These are phyloP conservation scores for Xiphias gladius DNA, from an alignment of 2,113 vertebrate species.

Conservation along the genomic window DNA sequence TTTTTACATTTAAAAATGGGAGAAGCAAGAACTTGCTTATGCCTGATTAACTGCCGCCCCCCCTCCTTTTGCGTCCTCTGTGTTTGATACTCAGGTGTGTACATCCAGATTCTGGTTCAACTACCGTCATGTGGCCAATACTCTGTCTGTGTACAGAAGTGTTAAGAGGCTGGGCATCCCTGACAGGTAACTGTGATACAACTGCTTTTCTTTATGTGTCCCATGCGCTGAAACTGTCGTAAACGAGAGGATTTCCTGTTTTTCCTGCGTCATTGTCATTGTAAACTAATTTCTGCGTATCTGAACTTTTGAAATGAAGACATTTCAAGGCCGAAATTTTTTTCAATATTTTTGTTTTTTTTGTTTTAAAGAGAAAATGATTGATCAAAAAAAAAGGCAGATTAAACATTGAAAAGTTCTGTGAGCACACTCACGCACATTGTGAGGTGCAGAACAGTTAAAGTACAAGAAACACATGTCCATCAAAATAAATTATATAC, in stretches of 20 bases:
- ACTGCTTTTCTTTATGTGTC: not conserved
- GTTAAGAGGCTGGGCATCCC: conserved; percentile 98
- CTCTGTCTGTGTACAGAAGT: conserved; percentile 96
- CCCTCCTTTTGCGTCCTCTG: not conserved
- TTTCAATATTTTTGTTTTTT: no score
- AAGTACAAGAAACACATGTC: not conserved
- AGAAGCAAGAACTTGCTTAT: not conserved
- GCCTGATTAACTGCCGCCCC: no score
- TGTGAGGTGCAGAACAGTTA: not conserved
- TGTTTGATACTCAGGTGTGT: conserved; percentile 87
- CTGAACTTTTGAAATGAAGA: no score
- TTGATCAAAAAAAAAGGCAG: no score
- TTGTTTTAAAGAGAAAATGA: no score
- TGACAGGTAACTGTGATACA: conserved; percentile 88
- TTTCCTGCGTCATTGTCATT: no score
- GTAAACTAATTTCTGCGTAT: no score
- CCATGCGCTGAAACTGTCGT: no score
- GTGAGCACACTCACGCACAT: no score
- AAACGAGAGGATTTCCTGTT: no score
- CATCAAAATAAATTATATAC: not conserved
- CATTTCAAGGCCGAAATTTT: no score
- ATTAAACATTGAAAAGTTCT: no score
- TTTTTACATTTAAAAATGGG: not conserved
- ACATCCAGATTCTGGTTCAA: conserved; percentile 99
- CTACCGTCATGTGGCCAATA: conserved; percentile 98